Percentiles rank a stretch among this genome's conserved stretches.
phyloP scores from a whole-genome alignment of 2,113 vertebrate genomes.

The Cygnus atratus region DNA sequence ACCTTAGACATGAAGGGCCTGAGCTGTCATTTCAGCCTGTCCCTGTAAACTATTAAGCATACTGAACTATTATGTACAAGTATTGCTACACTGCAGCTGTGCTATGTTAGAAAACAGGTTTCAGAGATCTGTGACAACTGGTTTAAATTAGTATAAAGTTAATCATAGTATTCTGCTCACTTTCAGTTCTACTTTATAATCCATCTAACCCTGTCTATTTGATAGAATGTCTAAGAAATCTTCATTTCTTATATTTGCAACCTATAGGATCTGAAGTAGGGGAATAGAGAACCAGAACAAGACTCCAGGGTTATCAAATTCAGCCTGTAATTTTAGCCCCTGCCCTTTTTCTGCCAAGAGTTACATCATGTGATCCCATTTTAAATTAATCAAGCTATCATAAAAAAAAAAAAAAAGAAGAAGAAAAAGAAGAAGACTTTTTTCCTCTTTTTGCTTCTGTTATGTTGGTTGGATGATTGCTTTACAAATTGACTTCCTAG shows the following conservation, averaged over 20 bases:
- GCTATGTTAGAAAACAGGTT: neutral
- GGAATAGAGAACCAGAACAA: neutral
- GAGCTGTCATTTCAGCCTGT: neutral
- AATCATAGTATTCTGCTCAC: neutral
- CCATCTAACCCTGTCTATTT: neutral
- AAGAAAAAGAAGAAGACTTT: neutral
- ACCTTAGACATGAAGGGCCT: neutral
- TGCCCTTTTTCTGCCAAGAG: accelerated
- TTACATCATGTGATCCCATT: neutral
- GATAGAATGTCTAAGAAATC: neutral
- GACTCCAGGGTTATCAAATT: neutral
- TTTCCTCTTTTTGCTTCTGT: neutral
- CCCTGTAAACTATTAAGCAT: neutral
- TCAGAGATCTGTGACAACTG: neutral
- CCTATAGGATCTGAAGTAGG: neutral
- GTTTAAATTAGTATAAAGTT: neutral
- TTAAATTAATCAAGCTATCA: neutral
- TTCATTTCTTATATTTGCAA: neutral
- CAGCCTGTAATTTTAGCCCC: neutral
- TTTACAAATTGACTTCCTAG: neutral
- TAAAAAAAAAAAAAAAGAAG: neutral
- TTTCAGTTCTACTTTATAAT: neutral
- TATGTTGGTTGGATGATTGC: neutral
- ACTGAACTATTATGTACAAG: neutral
- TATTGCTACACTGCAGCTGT: neutral